Base-by-base conservation (phyloP, 2,797 vertebrate genomes). In the Telmatherina bonti region DNA sequence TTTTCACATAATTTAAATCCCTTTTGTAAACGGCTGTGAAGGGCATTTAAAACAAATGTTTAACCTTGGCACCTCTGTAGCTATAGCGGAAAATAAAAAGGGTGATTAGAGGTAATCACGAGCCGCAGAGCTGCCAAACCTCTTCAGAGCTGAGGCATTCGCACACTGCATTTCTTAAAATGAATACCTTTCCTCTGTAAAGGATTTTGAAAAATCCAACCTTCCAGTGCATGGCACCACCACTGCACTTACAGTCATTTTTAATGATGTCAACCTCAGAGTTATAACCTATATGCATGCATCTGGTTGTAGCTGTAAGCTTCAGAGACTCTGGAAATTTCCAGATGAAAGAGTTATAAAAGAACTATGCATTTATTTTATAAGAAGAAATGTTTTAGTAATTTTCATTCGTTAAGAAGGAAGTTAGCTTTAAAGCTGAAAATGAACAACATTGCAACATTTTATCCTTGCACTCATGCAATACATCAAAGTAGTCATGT, bases 191-290 rank as follows among this genome's bases (percentile, higher is more conserved):
- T 62, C 62, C 79, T 76, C 82, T 86, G 87, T 85, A 89, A 84
- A 68, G 67, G 62, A 71, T 61, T 74, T 66, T 73, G 49, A 72
- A 24, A 72, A 49, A 76, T 72, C 67, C 15, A 85, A 81, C 69
- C 67, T 84, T 74, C 87, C 83, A 85, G 90, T 91, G 90, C 91
- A 91, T 89, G 90, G 88, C 91, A 85, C 90, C 79, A 86, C 88
- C 87, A 82, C 84, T 85, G 88, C 89, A 91, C 86, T 88, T 83
- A 62, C 78, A 83, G 77, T 78, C 88, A 90, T 91, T 86, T 76
- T 79, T 71, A 72, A 70, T 76, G 31, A 83, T 62, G 35, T 81
- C 71, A 69, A 70, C 54, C 67, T 83, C 57, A 61, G 63, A 86
- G 73, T 74, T 61, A 74, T 65, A 79, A 56, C 30, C 27, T 30